Evolutionary conservation across 2,888 invertebrate genomes (phyloP).

Genomic region (Galerucella pusilla): DNA sequence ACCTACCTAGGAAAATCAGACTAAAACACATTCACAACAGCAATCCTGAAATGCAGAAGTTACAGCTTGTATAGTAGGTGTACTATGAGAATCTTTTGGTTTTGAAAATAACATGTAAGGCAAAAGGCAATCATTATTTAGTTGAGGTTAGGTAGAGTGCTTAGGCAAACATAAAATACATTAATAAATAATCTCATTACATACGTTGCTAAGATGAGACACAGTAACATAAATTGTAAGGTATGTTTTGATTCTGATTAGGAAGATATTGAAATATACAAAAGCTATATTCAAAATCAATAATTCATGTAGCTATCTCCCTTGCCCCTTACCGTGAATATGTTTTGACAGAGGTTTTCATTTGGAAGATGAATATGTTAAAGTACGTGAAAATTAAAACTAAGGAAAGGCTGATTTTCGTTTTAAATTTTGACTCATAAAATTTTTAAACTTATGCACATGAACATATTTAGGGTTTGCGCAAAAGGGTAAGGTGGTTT

Average conservation of each 20-base stretch:
- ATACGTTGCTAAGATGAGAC: slow-evolving; percentile 29
- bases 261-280: slow-evolving; percentile 49
- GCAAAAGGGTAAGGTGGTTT: slow-evolving; percentile 59
- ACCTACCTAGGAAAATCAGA: not conserved
- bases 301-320: slow-evolving; percentile 61
- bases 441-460: slow-evolving; percentile 60
- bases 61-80: slow-evolving; percentile 22
- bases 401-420: slow-evolving; percentile 31
- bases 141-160: slow-evolving; percentile 41
- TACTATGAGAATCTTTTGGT: slow-evolving; percentile 15
- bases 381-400: slow-evolving; percentile 12
- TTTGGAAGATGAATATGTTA: slow-evolving; percentile 32
- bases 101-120: slow-evolving; percentile 11
- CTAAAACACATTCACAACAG: slow-evolving; percentile 8
- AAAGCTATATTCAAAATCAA: slow-evolving; percentile 62
- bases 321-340: slow-evolving; percentile 57
- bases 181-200: slow-evolving; percentile 38
- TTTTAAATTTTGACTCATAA: slow-evolving; percentile 44
- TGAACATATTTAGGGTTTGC: slow-evolving; percentile 61
- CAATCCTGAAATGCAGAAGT: not conserved
- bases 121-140: slow-evolving; percentile 30
- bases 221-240: slow-evolving; percentile 30
- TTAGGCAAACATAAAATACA: slow-evolving; percentile 32
- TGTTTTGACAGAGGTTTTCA: slow-evolving; percentile 43
- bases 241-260: slow-evolving; percentile 35